phyloP scores from a whole-genome alignment of 2,797 vertebrate genomes.

The Spinibarbus caldwelli region DNA sequence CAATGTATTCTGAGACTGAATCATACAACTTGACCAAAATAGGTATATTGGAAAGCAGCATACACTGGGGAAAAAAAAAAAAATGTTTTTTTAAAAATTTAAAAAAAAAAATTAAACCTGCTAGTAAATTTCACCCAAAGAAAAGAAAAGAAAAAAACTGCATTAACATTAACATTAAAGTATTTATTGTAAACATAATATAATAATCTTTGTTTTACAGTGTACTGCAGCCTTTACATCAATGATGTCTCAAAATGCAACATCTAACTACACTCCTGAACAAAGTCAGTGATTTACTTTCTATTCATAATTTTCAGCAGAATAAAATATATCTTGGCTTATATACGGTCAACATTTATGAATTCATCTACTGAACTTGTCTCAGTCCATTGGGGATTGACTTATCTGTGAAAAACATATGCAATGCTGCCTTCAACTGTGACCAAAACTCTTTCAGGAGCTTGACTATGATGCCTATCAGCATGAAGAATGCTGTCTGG shows the following conservation, averaged over 20 bases:
- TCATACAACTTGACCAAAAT: neutral
- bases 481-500: neutral
- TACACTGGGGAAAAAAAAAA: too few relatives aligned
- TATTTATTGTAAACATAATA: neutral
- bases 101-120: too few relatives aligned
- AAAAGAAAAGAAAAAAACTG: too few relatives aligned
- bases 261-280: neutral
- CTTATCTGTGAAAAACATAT: constrained; percentile 9
- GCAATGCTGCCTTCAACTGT: neutral
- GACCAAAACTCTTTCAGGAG: constrained; percentile 11
- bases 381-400: neutral
- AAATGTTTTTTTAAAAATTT: too few relatives aligned
- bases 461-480: constrained; percentile 9
- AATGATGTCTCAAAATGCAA: neutral
- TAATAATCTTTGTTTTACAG: neutral
- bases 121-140: too few relatives aligned
- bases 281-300: neutral
- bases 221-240: neutral
- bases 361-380: neutral
- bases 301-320: neutral
- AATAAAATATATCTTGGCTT: neutral
- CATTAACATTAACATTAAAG: neutral
- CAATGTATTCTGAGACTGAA: neutral
- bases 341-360: neutral
- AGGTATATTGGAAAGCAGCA: too few relatives aligned